A percentile compares a stretch with the other conserved stretches of the same genome.
Conservation (phyloP, 2,888 invertebrate species). For the Noctuana brunneofusca region DNA sequence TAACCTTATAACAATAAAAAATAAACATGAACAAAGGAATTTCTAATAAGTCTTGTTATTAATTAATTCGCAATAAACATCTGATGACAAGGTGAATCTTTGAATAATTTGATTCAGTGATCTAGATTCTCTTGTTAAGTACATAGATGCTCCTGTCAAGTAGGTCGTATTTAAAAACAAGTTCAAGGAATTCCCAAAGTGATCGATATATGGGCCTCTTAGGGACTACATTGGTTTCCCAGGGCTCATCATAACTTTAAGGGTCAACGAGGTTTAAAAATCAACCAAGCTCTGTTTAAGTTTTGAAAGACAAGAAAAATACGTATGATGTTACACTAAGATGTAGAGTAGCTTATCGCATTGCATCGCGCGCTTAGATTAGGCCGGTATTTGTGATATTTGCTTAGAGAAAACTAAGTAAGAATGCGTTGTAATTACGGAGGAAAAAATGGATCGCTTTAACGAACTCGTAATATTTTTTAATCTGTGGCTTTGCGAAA, state of each 20-base stretch:
- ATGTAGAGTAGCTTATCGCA: neutral
- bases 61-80: conserved; percentile 5
- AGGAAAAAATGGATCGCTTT: neutral
- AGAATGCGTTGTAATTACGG: neutral
- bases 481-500: too few species aligned
- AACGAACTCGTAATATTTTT: too few species aligned
- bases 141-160: neutral
- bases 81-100: conserved; percentile 8
- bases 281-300: too few species aligned
- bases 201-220: too few species aligned
- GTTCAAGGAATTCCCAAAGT: too few species aligned
- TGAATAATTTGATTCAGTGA: conserved; percentile 2
- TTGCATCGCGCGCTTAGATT: neutral
- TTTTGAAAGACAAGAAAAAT: too few species aligned
- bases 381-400: neutral
- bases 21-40: neutral
- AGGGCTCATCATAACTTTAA: too few species aligned
- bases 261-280: too few species aligned
- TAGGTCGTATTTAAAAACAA: neutral
- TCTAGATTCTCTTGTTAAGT: neutral
- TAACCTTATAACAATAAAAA: neutral
- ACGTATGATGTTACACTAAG: neutral
- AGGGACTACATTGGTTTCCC: too few species aligned
- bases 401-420: neutral
- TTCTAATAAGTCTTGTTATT: neutral